Percentiles rank a stretch among this genome's conserved stretches.
These are phyloP conservation scores for Catalaphyllia jardinei DNA, from an alignment of 64 coral and sea anemone genomes.

Conservation along the genomic window DNA sequence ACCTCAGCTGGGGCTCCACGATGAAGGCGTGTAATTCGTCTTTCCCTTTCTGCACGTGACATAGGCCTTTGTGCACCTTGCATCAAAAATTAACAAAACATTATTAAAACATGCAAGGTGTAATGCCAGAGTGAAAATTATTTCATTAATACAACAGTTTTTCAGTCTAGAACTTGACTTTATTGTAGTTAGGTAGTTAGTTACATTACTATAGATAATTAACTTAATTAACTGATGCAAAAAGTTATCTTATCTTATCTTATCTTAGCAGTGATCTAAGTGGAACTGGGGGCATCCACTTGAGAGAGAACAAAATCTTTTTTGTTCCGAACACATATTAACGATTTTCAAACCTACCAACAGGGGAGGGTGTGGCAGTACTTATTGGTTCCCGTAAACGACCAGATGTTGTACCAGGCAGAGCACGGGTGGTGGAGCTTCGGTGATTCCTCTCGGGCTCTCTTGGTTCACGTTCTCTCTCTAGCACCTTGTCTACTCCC, in stretches of 20 bases:
- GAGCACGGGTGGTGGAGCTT: conserved; percentile 80
- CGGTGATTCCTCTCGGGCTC: conserved; percentile 75
- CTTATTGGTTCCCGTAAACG: conserved; percentile 74
- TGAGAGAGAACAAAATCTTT: too few species aligned
- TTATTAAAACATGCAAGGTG: neutral
- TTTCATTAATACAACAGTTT: too few species aligned
- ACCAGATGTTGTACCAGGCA: conserved; percentile 71
- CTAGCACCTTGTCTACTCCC: conserved; percentile 36
- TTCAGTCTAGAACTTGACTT: too few species aligned
- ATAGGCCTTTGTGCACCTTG: conserved; percentile 78
- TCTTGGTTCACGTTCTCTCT: conserved; percentile 69
- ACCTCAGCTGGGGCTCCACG: conserved; percentile 81
- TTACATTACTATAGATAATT: too few species aligned
- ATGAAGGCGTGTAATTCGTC: conserved; percentile 71
- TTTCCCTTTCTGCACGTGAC: conserved; percentile 81
- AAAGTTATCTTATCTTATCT: too few species aligned
- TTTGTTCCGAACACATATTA: too few species aligned
- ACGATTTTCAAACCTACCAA: conserved; percentile 62
- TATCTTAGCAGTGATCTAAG: too few species aligned
- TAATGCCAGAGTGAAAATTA: too few species aligned
- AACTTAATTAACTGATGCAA: too few species aligned
- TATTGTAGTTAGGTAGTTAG: too few species aligned
- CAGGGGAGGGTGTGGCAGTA: conserved; percentile 65
- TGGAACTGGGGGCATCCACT: too few species aligned
- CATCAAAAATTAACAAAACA: neutral